These are phyloP conservation scores for Halichoerus grypus DNA, from an alignment of 2,113 vertebrate genomes.

Conservation along the genomic window DNA sequence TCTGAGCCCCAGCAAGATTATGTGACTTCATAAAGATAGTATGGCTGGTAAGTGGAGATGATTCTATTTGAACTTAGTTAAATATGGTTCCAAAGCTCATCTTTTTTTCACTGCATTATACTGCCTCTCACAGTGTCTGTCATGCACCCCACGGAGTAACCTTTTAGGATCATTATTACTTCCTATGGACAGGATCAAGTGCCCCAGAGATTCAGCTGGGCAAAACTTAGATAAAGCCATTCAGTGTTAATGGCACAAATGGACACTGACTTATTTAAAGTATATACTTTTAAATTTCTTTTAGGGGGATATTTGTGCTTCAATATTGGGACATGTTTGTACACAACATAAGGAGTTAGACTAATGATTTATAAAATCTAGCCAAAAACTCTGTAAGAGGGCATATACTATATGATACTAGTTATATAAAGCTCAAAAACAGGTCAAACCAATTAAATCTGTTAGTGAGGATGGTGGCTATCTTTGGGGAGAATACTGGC, in stretches of 20 bases:
- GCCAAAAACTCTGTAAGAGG: not conserved
- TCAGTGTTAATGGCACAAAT: not conserved
- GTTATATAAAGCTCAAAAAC: slow-evolving; percentile 47
- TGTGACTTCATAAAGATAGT: not conserved
- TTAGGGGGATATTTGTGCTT: not conserved
- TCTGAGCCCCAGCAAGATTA: not conserved
- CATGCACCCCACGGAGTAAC: not conserved
- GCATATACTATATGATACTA: not conserved
- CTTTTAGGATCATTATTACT: not conserved
- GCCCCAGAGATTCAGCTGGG: not conserved
- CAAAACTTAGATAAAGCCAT: not conserved
- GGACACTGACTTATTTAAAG: slow-evolving; percentile 12
- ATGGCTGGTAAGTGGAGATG: not conserved
- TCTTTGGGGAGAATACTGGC: not conserved
- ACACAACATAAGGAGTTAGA: not conserved
- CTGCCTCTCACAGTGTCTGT: not conserved
- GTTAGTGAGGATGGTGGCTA: not conserved
- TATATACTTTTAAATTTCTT: slow-evolving; percentile 34
- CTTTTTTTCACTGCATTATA: not conserved
- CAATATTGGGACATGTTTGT: not conserved
- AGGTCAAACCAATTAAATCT: not conserved
- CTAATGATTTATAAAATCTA: slow-evolving; percentile 15
- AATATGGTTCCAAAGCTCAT: not conserved
- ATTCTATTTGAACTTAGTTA: not conserved
- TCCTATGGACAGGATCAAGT: not conserved